Evolutionary conservation across 1,140 invertebrate species (phyloP), one percentile per base, ranked within the genome.

Genomic region (Drosophila sulfurigaster): DNA sequence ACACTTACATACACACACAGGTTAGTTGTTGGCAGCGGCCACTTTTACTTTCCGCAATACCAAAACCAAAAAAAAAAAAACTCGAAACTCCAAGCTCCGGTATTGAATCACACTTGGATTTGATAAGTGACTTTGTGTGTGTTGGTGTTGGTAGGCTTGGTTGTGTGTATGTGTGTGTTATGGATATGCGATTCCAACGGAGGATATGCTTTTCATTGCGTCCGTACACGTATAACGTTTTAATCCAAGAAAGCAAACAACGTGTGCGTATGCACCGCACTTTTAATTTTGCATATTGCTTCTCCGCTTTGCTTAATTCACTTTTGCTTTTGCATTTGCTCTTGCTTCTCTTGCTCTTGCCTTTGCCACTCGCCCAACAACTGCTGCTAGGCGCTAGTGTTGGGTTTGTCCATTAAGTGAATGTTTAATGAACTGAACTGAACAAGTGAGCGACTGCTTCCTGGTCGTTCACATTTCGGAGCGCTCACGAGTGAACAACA

Each of bases 21-120:
- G 59, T 64, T 45, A 25, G 15, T 57, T 63, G 38, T 25, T 71
- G 48, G 48, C 73, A 81, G 64, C 35, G 78, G 41, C 68, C 82
- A 86, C 82, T 86, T 86, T 86, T 86, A 86, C 82, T 86, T 86
- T 86, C 80, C 70, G 72, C 72, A 70, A 75, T 63, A 15, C 66
- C 35, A 38, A 38, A 38, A 38, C 20, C 20, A 38, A 66, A 59
- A 43, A 67, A 54, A 66, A 16, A 64, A 28, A 46, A 57, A 71
- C 51, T 67, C 41, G 63, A 68, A 72, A 65, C 69, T 43, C 52
- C 59, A 48, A 25, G 62, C 45, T 46, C 28, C 30, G 58, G 41
- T 48, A 57, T 38, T 54, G 20, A 65, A 71, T 68, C 41, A 28
- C 48, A 68, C 54, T 52, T 49, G 48, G 30, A 46, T 54, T 32